Conservation (phyloP, 2,888 invertebrate species). For the Drosophila falleni region DNA sequence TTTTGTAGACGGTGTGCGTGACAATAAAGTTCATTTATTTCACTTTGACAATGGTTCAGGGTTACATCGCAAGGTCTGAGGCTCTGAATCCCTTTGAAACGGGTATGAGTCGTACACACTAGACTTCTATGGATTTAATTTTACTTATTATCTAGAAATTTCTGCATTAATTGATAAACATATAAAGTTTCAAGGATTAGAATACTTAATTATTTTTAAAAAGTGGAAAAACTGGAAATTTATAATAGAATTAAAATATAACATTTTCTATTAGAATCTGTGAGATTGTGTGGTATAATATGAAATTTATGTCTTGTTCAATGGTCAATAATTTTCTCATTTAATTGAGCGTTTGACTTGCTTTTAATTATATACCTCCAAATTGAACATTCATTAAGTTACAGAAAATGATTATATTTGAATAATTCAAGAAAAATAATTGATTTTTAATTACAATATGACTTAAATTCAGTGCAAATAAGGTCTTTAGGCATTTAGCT, state of each 20-base stretch:
- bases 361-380: no score
- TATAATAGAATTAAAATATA: no score
- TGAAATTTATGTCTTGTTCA: no score
- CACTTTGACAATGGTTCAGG: conserved; percentile 29
- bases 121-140: conserved; percentile 22
- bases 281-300: no score
- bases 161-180: neutral
- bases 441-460: no score
- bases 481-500: no score
- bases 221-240: no score
- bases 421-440: no score
- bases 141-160: conserved; percentile 11
- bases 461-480: no score
- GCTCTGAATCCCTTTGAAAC: conserved; percentile 2
- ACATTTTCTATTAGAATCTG: no score
- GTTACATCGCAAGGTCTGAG: conserved; percentile 5
- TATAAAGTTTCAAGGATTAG: neutral
- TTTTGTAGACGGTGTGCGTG: conserved; percentile 47
- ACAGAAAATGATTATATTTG: no score
- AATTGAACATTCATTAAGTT: no score
- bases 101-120: conserved; percentile 18
- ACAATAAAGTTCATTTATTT: conserved; percentile 58
- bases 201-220: neutral
- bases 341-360: neutral
- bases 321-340: neutral